Conservation (phyloP, 2,797 vertebrate species). For the Sandelia bainsii region DNA sequence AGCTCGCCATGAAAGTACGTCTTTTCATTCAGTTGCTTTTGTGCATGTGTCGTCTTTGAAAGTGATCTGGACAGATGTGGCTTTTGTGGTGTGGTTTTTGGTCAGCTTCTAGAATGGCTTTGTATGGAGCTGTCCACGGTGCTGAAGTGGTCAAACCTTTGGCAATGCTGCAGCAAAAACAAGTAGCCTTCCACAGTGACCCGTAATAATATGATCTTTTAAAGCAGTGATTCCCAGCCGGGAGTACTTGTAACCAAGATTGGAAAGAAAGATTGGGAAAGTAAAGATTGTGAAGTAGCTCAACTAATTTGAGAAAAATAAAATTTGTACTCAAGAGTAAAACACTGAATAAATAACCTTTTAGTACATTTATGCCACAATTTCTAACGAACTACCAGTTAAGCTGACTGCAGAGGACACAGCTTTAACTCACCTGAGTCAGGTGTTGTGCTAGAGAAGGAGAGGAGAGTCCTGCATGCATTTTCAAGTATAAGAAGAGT, state of each 20-base stretch:
- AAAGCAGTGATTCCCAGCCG: constrained; percentile 8
- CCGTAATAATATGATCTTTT: background rate
- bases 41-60: background rate
- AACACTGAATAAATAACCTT: background rate
- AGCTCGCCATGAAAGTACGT: background rate
- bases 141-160: constrained; percentile 46
- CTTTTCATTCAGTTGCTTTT: constrained; percentile 3
- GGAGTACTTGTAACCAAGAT: background rate
- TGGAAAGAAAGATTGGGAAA: too few species aligned
- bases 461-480: background rate
- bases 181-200: background rate
- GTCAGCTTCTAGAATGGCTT: background rate
- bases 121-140: constrained; percentile 57
- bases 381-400: background rate
- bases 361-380: background rate
- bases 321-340: background rate
- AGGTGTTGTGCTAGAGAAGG: background rate
- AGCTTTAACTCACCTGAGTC: constrained; percentile 10
- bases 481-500: background rate
- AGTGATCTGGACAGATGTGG: background rate
- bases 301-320: background rate
- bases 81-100: background rate
- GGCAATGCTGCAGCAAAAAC: constrained; percentile 9
- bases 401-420: background rate
- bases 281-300: constrained; percentile 5